phyloP scores from a whole-genome alignment of 2,113 vertebrate species.

The Benitochromis conjunctus region DNA sequence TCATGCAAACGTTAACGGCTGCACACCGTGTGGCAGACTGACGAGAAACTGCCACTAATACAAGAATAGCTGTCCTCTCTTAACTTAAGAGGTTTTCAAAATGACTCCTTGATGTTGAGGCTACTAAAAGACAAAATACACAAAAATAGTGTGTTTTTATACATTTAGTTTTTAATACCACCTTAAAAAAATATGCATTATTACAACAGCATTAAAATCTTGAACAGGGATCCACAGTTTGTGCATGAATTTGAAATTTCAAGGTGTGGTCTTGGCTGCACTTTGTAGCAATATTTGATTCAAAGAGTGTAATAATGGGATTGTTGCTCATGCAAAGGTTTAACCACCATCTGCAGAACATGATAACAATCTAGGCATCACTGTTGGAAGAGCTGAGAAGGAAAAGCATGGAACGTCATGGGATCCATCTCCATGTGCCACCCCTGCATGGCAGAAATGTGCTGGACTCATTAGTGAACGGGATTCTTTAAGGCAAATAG shows the following conservation, averaged over 20 bases:
- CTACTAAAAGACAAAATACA: accelerated
- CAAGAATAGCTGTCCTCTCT: accelerated
- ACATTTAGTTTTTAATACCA: accelerated
- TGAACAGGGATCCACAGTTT: neutral
- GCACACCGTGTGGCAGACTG: neutral
- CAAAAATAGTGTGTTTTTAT: neutral
- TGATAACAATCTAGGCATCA: neutral
- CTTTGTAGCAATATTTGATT: neutral
- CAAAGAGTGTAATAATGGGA: neutral
- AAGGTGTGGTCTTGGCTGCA: too few species aligned
- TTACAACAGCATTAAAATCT: accelerated
- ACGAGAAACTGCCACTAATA: too few species aligned
- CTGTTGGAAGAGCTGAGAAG: neutral
- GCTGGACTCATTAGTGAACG: neutral
- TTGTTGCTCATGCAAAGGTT: neutral
- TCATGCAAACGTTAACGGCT: neutral
- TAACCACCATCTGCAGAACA: neutral
- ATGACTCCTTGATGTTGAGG: neutral
- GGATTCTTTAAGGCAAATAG: neutral
- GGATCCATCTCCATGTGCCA: neutral
- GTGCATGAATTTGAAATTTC: too few species aligned
- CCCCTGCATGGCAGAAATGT: neutral
- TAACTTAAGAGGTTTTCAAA: neutral
- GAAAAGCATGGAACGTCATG: accelerated
- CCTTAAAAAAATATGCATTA: neutral